Conservation (phyloP, 2,113 vertebrate species). For the Athene noctua region DNA sequence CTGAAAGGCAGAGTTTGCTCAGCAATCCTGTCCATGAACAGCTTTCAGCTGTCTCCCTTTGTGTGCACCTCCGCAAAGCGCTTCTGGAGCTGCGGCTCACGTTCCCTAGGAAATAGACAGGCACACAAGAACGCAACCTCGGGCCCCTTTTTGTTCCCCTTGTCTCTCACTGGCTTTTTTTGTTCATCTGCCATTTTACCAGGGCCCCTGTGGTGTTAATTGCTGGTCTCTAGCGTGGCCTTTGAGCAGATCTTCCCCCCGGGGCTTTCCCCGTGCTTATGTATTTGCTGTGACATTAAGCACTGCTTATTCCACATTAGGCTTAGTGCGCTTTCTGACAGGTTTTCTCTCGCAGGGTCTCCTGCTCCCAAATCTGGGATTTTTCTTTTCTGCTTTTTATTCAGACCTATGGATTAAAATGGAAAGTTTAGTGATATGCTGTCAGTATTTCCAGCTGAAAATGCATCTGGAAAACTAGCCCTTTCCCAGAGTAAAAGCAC, state of each 20-base stretch:
- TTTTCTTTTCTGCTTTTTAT: slow-evolving; percentile 59
- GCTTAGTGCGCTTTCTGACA: slow-evolving; percentile 48
- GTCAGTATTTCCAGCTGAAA: slow-evolving; percentile 14
- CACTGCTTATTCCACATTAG: slow-evolving; percentile 56
- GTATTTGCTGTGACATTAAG: slow-evolving; percentile 70
- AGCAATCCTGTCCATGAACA: background rate
- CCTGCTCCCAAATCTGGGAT: slow-evolving; percentile 45
- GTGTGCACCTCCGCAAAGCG: background rate
- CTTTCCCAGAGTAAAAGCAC: background rate
- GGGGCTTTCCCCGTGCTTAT: slow-evolving; percentile 35
- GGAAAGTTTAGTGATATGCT: background rate
- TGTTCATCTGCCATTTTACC: slow-evolving; percentile 65
- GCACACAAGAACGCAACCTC: slow-evolving; percentile 25
- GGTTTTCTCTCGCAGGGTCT: slow-evolving; percentile 36
- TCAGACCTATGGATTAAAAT: slow-evolving; percentile 60
- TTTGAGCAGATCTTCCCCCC: slow-evolving; percentile 59
- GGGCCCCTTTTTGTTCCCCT: slow-evolving; percentile 35
- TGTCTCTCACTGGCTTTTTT: slow-evolving; percentile 51
- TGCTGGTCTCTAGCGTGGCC: slow-evolving; percentile 53
- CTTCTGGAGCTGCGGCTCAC: background rate
- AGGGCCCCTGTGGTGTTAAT: slow-evolving; percentile 60
- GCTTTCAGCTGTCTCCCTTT: slow-evolving; percentile 47
- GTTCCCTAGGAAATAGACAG: slow-evolving; percentile 31
- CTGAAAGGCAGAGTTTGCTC: slow-evolving; percentile 17
- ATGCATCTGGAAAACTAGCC: background rate